Conservation (phyloP, 2,888 invertebrate genomes). For the Abrostola triplasia region DNA sequence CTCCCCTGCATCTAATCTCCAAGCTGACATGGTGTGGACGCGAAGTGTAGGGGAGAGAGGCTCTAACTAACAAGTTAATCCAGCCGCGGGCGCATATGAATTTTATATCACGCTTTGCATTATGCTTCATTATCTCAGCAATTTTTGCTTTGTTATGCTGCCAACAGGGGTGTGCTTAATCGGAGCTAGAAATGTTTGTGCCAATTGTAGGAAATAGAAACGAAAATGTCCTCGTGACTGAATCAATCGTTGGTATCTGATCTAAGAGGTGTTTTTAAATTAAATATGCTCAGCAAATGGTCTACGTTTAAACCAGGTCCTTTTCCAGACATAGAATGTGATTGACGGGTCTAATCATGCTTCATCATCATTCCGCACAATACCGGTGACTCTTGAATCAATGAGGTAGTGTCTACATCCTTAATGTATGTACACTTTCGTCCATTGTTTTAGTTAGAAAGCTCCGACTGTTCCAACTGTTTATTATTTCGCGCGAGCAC, state of each 20-base stretch:
- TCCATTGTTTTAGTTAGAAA: slow-evolving; percentile 39
- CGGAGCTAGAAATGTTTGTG: no score
- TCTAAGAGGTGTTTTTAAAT: no score
- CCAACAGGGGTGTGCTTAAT: slow-evolving; percentile 66
- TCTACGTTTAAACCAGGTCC: no score
- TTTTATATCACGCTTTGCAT: slow-evolving; percentile 85
- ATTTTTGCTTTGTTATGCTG: slow-evolving; percentile 83
- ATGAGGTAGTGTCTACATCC: neutral
- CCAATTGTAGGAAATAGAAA: no score
- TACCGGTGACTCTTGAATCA: neutral
- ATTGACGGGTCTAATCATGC: no score
- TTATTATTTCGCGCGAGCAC: slow-evolving; percentile 48
- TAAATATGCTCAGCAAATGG: no score
- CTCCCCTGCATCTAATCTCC: slow-evolving; percentile 39
- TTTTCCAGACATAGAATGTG: no score
- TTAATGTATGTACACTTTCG: slow-evolving; percentile 10
- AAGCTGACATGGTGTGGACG: slow-evolving; percentile 55
- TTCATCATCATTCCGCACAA: neutral
- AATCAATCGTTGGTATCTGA: no score
- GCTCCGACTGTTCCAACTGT: slow-evolving; percentile 44
- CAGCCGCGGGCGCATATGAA: slow-evolving; percentile 80
- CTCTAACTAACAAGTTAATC: slow-evolving; percentile 84
- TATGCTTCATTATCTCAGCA: slow-evolving; percentile 84
- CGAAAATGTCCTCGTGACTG: no score
- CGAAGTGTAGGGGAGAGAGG: slow-evolving; percentile 44